Evolutionary conservation across 2,113 vertebrate genomes (phyloP), one percentile per base, ranked within the genome.

Genomic region (Salvelinus sp.): DNA sequence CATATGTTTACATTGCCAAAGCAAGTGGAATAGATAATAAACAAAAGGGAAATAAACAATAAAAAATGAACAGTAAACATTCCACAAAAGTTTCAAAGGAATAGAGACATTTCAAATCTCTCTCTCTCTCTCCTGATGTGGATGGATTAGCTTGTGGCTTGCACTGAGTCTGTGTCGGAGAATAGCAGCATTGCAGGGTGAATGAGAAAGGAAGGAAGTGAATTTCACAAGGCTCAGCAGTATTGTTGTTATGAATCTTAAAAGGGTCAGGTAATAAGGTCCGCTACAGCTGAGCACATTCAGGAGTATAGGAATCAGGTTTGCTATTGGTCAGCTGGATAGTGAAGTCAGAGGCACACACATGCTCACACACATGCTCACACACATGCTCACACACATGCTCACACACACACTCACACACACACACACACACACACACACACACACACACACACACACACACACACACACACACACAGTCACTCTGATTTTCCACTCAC

Each of bases 151-250:
- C 38, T 9, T 38, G 38, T 38, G 38, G 38, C 38, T 44, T 44
- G 38, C 38, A 44, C 2, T 10, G 38, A 44, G 38, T 44, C 9
- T 44, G 38, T 44, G 38, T 44, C 9, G 10, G 38, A 44, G 38
- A 44, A 44, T 44, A 10, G 38, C 38, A 44, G 18, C 27, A 20
- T 33, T 50, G 16, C 20, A 38, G 48, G 38, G 66, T 30, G 66
- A n/a, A 62, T 62, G 58, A 4, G 50, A 14, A 54, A 18, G 50
- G 50, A 54, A 54, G 50, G 2, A 33, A 68, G 54, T 16, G 3
- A 23, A 77, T 73, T 67, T 58, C 65, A 48, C 67, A 65, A 44
- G 68, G 50, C 63, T 67, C 28, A 73, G 62, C 14, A 44, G 27
- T 54, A 44, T 10, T 44, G 27, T 33, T 78, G 69, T 38, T n/a